phyloP scores from a whole-genome alignment of 2,797 vertebrate species.

The Selene dorsalis region DNA sequence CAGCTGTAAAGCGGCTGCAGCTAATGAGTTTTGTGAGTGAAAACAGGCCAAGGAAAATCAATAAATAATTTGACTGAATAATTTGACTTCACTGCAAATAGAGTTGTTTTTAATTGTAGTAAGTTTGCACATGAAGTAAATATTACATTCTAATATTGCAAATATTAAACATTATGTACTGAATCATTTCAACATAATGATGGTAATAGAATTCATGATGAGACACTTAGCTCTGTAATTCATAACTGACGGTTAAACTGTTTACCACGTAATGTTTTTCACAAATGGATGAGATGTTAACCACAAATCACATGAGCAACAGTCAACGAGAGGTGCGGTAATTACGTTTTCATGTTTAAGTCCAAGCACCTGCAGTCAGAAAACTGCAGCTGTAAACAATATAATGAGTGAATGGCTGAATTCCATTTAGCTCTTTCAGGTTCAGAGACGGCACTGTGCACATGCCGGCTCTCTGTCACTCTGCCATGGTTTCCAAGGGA shows the following conservation, averaged over 20 bases:
- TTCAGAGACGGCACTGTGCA: not conserved
- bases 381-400: not conserved
- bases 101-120: conserved; percentile 16
- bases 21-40: conserved; percentile 31
- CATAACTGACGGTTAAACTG: conserved; percentile 5
- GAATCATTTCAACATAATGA: conserved; percentile 1
- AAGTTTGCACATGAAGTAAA: conserved; percentile 5
- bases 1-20: conserved; percentile 31
- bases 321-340: not conserved
- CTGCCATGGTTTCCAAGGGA: not conserved
- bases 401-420: no score
- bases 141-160: not conserved
- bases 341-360: not conserved
- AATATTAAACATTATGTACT: not conserved
- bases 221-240: conserved; percentile 6
- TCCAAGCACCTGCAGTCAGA: not conserved
- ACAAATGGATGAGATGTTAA: conserved; percentile 6
- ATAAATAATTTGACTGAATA: conserved; percentile 35
- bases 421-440: not conserved
- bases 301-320: not conserved
- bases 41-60: conserved; percentile 22
- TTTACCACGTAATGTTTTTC: conserved; percentile 21
- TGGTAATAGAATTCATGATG: not conserved
- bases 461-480: no score
- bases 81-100: conserved; percentile 15